Conservation (phyloP, 2,888 invertebrate genomes). For the Drosophila monieri region DNA sequence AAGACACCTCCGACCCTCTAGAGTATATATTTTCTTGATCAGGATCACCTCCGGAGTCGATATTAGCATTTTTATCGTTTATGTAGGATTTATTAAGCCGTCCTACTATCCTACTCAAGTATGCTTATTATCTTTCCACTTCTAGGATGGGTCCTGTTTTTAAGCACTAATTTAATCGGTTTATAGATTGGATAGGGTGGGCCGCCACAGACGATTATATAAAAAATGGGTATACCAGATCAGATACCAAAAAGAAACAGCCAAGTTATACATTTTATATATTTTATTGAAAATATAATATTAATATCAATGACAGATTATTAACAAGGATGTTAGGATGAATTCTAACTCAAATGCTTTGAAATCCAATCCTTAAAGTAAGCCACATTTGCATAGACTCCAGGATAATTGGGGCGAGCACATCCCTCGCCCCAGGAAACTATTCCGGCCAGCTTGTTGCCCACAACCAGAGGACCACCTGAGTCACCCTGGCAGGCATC, state of each 20-base stretch:
- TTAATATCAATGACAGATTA: background rate
- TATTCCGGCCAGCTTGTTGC: conserved; percentile 56
- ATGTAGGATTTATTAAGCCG: background rate
- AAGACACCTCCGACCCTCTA: too few relatives aligned
- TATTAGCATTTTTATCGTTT: too few relatives aligned
- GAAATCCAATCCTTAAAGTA: conserved; percentile 60
- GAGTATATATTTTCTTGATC: too few relatives aligned
- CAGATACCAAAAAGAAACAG: background rate
- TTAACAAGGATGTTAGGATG: background rate
- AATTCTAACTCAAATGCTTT: conserved; percentile 15
- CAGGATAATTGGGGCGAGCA: conserved; percentile 60
- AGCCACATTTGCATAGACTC: conserved; percentile 68
- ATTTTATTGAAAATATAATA: background rate
- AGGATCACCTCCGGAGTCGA: too few relatives aligned
- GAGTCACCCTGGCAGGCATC: conserved; percentile 76
- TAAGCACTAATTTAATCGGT: too few relatives aligned
- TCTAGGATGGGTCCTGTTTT: too few relatives aligned
- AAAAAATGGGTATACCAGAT: background rate
- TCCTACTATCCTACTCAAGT: too few relatives aligned
- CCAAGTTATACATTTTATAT: background rate
- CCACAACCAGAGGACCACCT: conserved; percentile 65
- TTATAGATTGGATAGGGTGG: background rate
- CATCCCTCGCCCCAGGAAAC: conserved; percentile 79
- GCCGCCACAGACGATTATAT: background rate
- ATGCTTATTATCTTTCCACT: too few relatives aligned